Conservation (phyloP, 53 echinoderm and acorn worm genomes). For the Temnopleurus reevesii region DNA sequence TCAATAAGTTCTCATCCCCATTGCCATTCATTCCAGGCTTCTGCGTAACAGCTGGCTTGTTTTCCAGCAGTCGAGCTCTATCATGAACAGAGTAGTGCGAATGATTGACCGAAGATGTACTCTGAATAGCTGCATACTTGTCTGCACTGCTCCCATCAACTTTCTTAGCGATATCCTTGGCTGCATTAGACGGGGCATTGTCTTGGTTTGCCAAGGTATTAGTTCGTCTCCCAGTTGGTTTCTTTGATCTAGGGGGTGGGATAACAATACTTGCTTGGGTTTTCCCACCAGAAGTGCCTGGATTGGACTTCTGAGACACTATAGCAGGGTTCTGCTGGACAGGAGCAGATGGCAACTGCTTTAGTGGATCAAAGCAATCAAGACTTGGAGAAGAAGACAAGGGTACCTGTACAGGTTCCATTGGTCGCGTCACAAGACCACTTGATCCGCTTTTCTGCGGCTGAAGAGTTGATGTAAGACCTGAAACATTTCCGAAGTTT, state of each 20-base stretch:
- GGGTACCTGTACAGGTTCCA: conserved; percentile 17
- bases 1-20: conserved; percentile 69
- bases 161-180: conserved; percentile 37
- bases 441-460: neutral
- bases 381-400: conserved; percentile 48
- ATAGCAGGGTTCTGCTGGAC: neutral
- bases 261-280: conserved; percentile 2
- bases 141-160: conserved; percentile 46
- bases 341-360: neutral
- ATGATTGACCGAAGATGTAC: conserved; percentile 34
- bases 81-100: conserved; percentile 19
- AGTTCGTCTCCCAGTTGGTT: conserved; percentile 2
- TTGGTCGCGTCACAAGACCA: neutral
- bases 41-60: neutral
- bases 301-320: conserved; percentile 5
- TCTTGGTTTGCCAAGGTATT: conserved; percentile 10
- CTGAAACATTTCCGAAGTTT: neutral
- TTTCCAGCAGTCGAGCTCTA: conserved; percentile 5
- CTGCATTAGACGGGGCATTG: neutral
- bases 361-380: conserved; percentile 78
- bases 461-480: neutral
- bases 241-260: conserved; percentile 47
- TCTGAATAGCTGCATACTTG: conserved; percentile 51
- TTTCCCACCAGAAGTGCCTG: neutral
- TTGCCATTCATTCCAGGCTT: neutral